Conservation (phyloP, 2,797 vertebrate species). For the Rousettus madagascariensis region DNA sequence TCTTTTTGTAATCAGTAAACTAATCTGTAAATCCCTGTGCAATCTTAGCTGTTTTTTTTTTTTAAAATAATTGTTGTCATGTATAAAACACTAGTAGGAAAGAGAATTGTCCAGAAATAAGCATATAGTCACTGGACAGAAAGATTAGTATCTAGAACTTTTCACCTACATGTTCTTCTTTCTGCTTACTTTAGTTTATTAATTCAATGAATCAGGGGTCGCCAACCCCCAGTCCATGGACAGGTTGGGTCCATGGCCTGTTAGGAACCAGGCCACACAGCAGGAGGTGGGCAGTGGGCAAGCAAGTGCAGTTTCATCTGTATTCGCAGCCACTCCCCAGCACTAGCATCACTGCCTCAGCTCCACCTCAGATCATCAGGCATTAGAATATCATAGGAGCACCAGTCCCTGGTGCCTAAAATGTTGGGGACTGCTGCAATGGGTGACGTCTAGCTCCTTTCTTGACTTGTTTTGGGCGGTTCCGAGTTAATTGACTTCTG, state of each 20-base stretch:
- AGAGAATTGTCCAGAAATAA: slow-evolving; percentile 27
- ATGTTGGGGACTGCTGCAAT: not conserved
- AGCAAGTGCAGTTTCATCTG: no score
- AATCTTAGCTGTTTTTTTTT: not conserved
- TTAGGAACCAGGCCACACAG: no score
- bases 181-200: slow-evolving; percentile 56
- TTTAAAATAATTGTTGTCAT: not conserved
- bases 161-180: slow-evolving; percentile 39
- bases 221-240: no score
- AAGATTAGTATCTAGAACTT: not conserved
- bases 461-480: slow-evolving; percentile 72
- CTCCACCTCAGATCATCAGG: no score
- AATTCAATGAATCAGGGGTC: not conserved
- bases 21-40: not conserved
- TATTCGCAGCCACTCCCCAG: no score
- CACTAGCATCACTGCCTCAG: no score
- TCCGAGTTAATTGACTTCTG: slow-evolving; percentile 69
- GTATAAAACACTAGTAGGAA: slow-evolving; percentile 14
- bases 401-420: no score
- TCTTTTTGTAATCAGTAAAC: not conserved
- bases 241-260: no score
- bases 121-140: not conserved
- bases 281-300: no score
- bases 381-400: no score
- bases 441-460: slow-evolving; percentile 61